phyloP scores from a whole-genome alignment of 2,888 invertebrate genomes.

The Nemapogon koenigi region DNA sequence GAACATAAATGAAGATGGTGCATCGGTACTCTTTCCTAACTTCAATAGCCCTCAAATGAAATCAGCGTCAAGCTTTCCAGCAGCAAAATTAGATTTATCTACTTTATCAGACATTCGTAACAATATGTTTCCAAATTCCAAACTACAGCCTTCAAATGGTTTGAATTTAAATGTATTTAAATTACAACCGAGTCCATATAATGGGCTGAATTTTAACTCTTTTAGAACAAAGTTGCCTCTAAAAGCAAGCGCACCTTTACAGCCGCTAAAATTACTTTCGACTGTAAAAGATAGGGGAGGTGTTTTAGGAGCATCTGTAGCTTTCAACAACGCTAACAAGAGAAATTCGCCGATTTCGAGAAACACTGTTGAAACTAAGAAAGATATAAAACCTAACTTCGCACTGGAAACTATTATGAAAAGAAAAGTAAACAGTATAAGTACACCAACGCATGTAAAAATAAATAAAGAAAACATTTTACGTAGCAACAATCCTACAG shows the following conservation, averaged over 20 bases:
- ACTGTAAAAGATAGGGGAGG: conserved; percentile 22
- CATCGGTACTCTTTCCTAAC: conserved; percentile 13
- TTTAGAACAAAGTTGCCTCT: conserved; percentile 29
- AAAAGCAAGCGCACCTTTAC: conserved; percentile 27
- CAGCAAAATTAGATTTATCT: background rate
- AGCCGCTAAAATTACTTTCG: conserved; percentile 28
- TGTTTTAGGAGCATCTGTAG: conserved; percentile 23
- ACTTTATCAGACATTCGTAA: background rate
- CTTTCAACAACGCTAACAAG: no score
- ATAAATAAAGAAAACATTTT: no score
- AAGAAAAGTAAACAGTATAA: no score
- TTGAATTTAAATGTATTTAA: conserved; percentile 26
- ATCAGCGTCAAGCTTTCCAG: background rate
- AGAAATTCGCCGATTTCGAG: no score
- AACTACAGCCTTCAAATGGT: no score
- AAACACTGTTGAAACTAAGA: no score
- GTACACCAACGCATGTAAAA: no score
- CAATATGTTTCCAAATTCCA: background rate
- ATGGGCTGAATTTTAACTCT: conserved; percentile 24
- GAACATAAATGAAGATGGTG: conserved; percentile 17
- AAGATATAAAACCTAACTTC: no score
- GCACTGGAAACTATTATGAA: no score
- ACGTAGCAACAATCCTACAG: no score
- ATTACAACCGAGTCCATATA: conserved; percentile 20
- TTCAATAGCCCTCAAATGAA: background rate